Percentiles rank a stretch among this genome's conserved stretches.
phyloP scores from a whole-genome alignment of 92 coral and sea anemone species.

The Zoanthus gigantus region DNA sequence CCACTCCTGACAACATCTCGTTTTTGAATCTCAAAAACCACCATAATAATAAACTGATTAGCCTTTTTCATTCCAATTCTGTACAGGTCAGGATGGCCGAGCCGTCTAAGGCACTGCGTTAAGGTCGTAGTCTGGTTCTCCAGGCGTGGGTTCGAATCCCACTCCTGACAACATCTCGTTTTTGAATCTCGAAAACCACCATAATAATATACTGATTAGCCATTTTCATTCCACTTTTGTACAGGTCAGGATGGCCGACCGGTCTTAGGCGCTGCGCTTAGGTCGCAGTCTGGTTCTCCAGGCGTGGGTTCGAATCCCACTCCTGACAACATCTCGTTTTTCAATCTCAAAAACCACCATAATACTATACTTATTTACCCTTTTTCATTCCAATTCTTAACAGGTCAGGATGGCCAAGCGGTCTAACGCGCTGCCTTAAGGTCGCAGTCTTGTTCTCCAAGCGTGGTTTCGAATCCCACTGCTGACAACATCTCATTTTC shows the following conservation, averaged over 20 bases:
- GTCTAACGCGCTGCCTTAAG: slow-evolving; percentile 99
- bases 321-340: too few relatives aligned
- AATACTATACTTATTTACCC: too few relatives aligned
- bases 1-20: slow-evolving; percentile 99
- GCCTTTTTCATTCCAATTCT: too few relatives aligned
- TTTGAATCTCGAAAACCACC: too few relatives aligned
- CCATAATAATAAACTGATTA: too few relatives aligned
- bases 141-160: slow-evolving; percentile 99
- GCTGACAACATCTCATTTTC: slow-evolving; percentile 69
- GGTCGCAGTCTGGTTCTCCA: slow-evolving; percentile 99
- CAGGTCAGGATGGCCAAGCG: slow-evolving; percentile 99
- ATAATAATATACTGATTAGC: too few relatives aligned
- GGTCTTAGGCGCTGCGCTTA: slow-evolving; percentile 99
- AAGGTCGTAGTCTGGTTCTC: slow-evolving; percentile 99
- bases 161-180: slow-evolving; percentile 99
- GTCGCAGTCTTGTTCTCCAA: slow-evolving; percentile 99
- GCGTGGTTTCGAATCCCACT: slow-evolving; percentile 99
- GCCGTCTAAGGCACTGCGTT: slow-evolving; percentile 99
- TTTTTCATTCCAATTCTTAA: too few relatives aligned
- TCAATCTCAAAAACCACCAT: too few relatives aligned
- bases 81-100: too few relatives aligned
- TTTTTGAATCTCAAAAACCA: too few relatives aligned
- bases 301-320: slow-evolving; percentile 99
- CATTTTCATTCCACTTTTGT: too few relatives aligned
- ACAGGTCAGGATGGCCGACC: too few relatives aligned